phyloP scores from a whole-genome alignment of 2,888 invertebrate species.

The Maniola hyperantus region DNA sequence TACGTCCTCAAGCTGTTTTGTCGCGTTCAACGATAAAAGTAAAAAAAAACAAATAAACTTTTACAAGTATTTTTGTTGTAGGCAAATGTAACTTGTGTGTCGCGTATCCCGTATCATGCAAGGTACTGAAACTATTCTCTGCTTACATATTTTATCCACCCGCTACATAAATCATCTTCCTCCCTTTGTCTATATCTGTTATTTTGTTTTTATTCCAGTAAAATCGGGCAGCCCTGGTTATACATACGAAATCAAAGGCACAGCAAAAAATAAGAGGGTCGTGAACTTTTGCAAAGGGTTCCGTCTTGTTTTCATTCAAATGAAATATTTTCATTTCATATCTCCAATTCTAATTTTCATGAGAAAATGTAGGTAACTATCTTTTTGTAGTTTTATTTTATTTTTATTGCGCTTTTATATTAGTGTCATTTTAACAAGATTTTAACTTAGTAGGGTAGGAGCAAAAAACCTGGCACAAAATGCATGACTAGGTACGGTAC shows the following conservation, averaged over 20 bases:
- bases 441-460: too few relatives aligned
- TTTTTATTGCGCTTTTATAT: not conserved
- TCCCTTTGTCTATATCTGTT: conserved; percentile 1
- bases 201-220: conserved; percentile 12
- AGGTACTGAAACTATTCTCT: conserved; percentile 1
- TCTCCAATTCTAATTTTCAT: too few relatives aligned
- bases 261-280: conserved; percentile 13
- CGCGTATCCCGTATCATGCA: not conserved
- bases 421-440: too few relatives aligned
- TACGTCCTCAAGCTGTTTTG: too few relatives aligned
- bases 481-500: too few relatives aligned
- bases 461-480: too few relatives aligned
- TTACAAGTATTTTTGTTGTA: too few relatives aligned
- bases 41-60: too few relatives aligned
- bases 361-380: too few relatives aligned
- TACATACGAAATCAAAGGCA: conserved; percentile 12
- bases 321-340: too few relatives aligned
- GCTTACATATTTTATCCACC: conserved; percentile 12
- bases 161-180: conserved; percentile 11
- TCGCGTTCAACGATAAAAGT: too few relatives aligned
- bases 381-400: not conserved
- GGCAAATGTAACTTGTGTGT: too few relatives aligned
- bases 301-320: not conserved
- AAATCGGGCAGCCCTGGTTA: conserved; percentile 18
- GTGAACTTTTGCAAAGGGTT: not conserved